Conservation (phyloP, 2,797 vertebrate genomes). For the Etheostoma perlongum region DNA sequence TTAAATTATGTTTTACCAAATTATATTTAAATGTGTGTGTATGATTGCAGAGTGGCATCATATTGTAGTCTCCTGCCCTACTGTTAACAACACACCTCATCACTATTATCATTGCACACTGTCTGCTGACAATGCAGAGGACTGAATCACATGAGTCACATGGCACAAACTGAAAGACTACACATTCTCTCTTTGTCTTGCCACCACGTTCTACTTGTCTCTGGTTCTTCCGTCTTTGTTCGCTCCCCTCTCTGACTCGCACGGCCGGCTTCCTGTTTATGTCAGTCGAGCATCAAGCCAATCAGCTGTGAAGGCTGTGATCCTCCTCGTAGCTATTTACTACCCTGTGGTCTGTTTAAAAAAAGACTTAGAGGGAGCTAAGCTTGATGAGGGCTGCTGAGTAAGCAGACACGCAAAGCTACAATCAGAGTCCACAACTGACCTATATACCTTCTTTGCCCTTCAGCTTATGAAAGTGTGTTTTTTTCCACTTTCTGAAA, state of each 20-base stretch:
- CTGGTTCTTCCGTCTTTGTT: slow-evolving; percentile 65
- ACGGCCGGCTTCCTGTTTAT: slow-evolving; percentile 85
- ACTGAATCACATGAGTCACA: slow-evolving; percentile 73
- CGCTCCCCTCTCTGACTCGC: slow-evolving; percentile 61
- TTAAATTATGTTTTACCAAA: not conserved
- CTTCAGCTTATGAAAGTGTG: slow-evolving; percentile 41
- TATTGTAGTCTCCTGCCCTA: slow-evolving; percentile 27
- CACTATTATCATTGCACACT: slow-evolving; percentile 48
- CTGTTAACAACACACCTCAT: slow-evolving; percentile 51
- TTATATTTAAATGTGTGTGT: not conserved
- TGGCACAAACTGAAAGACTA: slow-evolving; percentile 59
- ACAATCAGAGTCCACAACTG: slow-evolving; percentile 65
- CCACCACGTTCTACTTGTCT: slow-evolving; percentile 57
- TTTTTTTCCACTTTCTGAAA: slow-evolving; percentile 19
- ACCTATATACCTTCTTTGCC: slow-evolving; percentile 68
- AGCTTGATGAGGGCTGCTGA: slow-evolving; percentile 83
- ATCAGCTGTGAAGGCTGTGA: slow-evolving; percentile 85
- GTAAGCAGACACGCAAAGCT: slow-evolving; percentile 81
- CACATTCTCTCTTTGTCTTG: slow-evolving; percentile 66
- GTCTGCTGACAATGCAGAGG: slow-evolving; percentile 70
- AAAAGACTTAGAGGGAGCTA: slow-evolving; percentile 77
- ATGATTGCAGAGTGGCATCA: slow-evolving; percentile 12
- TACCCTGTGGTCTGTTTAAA: slow-evolving; percentile 82
- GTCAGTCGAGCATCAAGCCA: slow-evolving; percentile 84
- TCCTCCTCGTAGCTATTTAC: slow-evolving; percentile 87